Base-by-base conservation (phyloP, 2,888 invertebrate species). In the Ypsolopha scabrella region DNA sequence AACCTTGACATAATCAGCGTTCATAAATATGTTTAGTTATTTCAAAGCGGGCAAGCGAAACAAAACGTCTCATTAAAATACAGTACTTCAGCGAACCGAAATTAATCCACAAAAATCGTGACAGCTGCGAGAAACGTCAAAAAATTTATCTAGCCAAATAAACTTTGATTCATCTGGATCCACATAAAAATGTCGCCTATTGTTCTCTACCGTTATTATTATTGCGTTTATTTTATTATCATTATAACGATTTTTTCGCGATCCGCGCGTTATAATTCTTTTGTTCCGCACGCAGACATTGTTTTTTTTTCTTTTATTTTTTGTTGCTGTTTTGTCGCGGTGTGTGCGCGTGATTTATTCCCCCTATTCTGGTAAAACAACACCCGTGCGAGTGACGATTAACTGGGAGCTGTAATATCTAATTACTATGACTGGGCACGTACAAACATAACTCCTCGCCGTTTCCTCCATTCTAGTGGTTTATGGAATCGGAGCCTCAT, bases 401-500 rank as follows among this genome's bases (percentile, higher is more conserved):
- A 86, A 80, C 74, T 64, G 67, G 72, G 74, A 68, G 70, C 68
- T 72, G 77, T 85, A 85, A 85, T 86, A 86, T 85, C 82, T 86
- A 85, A 86, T 85, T 85, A 85, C 80, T 83, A 85, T 86, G 86
- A 73, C 72, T 69, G 70, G 70, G 82, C 86, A 86, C 86, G 86
- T 83, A 80, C 80, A 63, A 62, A 70, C 79, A 79, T 85, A 86
- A 83, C 83, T 85, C 80, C 24, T 76, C 71, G 61, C 68, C 24
- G 75, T 74, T 80, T 81, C 83, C 83, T 77, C 75, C 75, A 70
- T 80, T 24, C 24, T 24, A 79, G 82, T 83, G 82, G 77, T 86
- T 86, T 86, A 86, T 82, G 83, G 81, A 80, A 83, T 85, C 80
- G 80, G 78, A 77, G 77, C 75, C 81, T 80, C 85, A 83, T 86